These are phyloP conservation scores for Podarcis muralis DNA, from an alignment of 2,113 vertebrate genomes.

Conservation along the genomic window DNA sequence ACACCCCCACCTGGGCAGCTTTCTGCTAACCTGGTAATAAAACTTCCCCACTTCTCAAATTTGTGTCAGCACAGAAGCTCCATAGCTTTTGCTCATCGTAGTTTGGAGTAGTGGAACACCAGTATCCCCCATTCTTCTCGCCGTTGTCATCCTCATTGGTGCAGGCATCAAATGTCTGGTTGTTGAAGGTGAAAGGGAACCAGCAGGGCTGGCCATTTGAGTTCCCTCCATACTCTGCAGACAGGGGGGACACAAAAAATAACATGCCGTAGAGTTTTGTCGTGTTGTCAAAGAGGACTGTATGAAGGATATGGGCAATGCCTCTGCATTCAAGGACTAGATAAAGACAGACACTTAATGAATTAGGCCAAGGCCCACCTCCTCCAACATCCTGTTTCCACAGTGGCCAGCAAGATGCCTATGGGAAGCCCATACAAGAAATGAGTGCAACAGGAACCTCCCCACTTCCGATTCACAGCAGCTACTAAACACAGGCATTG, in stretches of 20 bases:
- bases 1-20: background rate
- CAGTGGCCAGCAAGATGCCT: too few species aligned
- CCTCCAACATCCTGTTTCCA: too few species aligned
- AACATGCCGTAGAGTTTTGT: background rate
- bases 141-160: slow-evolving; percentile 74
- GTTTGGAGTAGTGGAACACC: slow-evolving; percentile 81
- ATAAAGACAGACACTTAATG: background rate
- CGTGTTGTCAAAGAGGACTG: background rate
- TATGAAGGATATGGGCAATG: background rate
- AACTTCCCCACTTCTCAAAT: too few species aligned
- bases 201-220: slow-evolving; percentile 64
- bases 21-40: background rate
- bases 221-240: slow-evolving; percentile 4
- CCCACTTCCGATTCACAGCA: too few species aligned
- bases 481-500: too few species aligned
- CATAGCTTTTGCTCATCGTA: slow-evolving; percentile 77
- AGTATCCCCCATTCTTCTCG: slow-evolving; percentile 73
- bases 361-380: too few species aligned
- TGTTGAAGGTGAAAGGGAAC: slow-evolving; percentile 79
- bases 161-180: slow-evolving; percentile 69
- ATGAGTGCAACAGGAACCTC: too few species aligned
- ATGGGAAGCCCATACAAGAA: too few species aligned
- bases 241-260: background rate
- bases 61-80: slow-evolving; percentile 74
- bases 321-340: background rate